Percentiles rank a stretch among this genome's conserved stretches.
phyloP scores from a whole-genome alignment of 1,140 invertebrate species.

The Eumeta japonica region DNA sequence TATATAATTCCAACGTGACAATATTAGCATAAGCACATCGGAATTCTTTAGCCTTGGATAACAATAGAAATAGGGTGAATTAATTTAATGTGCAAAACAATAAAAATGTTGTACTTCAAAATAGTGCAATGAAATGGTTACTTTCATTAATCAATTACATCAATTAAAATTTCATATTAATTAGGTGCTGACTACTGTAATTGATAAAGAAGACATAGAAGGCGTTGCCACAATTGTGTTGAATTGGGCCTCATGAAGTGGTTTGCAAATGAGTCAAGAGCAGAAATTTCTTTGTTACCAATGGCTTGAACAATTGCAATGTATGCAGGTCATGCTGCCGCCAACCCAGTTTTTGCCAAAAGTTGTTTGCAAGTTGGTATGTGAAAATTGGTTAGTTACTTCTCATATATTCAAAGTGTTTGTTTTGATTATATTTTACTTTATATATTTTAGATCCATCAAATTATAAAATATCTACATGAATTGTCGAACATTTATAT shows the following conservation, averaged over 20 bases:
- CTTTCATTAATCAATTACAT: neutral
- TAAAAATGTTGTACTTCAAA: constrained; percentile 28
- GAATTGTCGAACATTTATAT: no score
- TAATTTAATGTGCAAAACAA: no score
- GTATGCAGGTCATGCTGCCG: constrained; percentile 38
- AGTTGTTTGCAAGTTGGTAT: constrained; percentile 28
- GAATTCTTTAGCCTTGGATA: no score
- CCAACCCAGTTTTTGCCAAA: constrained; percentile 33
- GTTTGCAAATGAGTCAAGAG: constrained; percentile 23
- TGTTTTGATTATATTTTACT: constrained; percentile 2
- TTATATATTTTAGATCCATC: no score
- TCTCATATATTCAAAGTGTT: neutral
- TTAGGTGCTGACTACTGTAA: constrained; percentile 36
- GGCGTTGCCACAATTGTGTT: constrained; percentile 43
- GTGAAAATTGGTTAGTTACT: neutral
- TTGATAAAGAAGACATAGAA: constrained; percentile 43
- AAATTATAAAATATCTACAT: no score
- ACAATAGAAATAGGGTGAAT: no score
- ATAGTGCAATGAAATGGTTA: neutral
- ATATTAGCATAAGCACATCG: no score
- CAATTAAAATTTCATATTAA: constrained; percentile 6
- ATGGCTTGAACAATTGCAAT: constrained; percentile 44
- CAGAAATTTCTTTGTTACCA: constrained; percentile 32
- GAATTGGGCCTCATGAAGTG: constrained; percentile 23
- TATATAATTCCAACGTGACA: no score